Evolutionary conservation across 2,888 invertebrate genomes (phyloP), one percentile per base, ranked within the genome.

Genomic region (Volucella bombylans): DNA sequence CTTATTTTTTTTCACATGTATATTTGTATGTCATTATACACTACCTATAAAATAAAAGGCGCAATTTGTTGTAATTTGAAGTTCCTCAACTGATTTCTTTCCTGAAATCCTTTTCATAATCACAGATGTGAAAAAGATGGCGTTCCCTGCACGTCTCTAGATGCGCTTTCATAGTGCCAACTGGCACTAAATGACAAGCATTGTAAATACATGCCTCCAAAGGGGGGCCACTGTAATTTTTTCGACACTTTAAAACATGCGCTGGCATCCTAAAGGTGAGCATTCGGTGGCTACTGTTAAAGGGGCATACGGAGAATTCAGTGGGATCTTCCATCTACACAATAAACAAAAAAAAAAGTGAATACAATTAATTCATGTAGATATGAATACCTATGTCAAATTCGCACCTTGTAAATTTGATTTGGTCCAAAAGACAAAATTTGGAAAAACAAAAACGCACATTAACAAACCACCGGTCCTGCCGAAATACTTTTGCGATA

Each of bases 131-230:
- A 31, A 88, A 89, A 2, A 74, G 86, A 8, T 85, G 73, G 39
- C 87, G 88, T 41, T 90, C 90, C 0, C 49, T 65, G 31, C 91
- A 91, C 2, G 87, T 74, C 39, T 87, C 82, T 12, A 91, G 82
- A 59, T 91, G 91, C 1, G 82, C 43, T 6, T 86, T 78, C 90
- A 91, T 90, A 15, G 78, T 47, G 1, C 87, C 88, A 0, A 47
- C 15, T 2, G 87, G 88, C 0, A 91, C 87, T 3, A 90, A 88
- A 57, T 91, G 91, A 0, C 89, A 89, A n/a, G 91, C 91, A 85
- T 91, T 91, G 72, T 89, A 91, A 14, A 90, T 88, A 57, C 91
- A 91, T 6, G 87, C 88, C 8, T 88, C 87, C 67, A 91, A 50
- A 4, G 90, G 89, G 1, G 90, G 90, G 1, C 89, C 89, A 1